A percentile compares a stretch with the other conserved stretches of the same genome.
phyloP scores from a whole-genome alignment of 2,888 invertebrate species.

The Luperina nickerlii region DNA sequence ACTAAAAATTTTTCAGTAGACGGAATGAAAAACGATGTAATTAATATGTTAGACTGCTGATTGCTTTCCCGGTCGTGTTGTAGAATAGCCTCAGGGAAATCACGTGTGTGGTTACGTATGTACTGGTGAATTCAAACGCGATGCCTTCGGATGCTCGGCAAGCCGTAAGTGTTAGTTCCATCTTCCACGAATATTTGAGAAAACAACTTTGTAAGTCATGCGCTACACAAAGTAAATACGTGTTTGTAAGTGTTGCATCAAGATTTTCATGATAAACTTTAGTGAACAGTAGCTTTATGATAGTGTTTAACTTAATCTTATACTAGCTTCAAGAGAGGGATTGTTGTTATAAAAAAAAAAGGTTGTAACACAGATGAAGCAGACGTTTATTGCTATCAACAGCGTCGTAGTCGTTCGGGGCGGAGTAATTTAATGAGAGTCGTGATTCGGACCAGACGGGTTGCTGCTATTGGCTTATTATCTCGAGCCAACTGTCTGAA shows the following conservation, averaged over 20 bases:
- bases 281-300: not conserved
- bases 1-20: not conserved
- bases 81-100: constrained; percentile 51
- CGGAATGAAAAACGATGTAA: constrained; percentile 12
- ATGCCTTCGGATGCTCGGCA: constrained; percentile 14
- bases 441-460: constrained; percentile 28
- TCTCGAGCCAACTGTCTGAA: constrained; percentile 20
- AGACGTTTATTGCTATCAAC: constrained; percentile 20
- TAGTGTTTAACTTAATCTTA: not conserved
- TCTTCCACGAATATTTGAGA: not conserved
- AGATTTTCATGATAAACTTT: not conserved
- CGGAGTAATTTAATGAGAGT: constrained; percentile 30
- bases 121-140: constrained; percentile 35
- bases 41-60: constrained; percentile 37
- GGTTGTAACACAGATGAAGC: not conserved
- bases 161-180: not conserved
- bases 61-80: constrained; percentile 49
- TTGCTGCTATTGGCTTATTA: constrained; percentile 38
- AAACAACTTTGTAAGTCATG: not conserved
- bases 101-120: constrained; percentile 48
- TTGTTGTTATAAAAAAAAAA: constrained; percentile 2
- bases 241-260: not conserved
- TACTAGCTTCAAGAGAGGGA: not conserved
- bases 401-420: constrained; percentile 5
- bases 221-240: not conserved